These are phyloP conservation scores for Bombus terrestris DNA, from an alignment of 1,140 invertebrate genomes.

Conservation along the genomic window DNA sequence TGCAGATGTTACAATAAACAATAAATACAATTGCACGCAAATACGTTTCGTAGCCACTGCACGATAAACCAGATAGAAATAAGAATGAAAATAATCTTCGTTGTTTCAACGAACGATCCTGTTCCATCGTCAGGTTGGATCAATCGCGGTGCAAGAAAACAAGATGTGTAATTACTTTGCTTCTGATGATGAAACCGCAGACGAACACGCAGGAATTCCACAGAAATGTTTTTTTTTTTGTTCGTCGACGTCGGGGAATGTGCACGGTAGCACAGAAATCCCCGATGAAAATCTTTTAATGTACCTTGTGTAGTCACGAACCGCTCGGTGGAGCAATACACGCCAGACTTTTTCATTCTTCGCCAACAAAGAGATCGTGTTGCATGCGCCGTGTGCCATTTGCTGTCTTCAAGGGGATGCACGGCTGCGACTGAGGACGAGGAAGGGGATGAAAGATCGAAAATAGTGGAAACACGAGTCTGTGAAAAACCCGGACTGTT, in stretches of 20 bases:
- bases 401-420: slow-evolving; percentile 40
- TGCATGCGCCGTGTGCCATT: slow-evolving; percentile 26
- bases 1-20: too few species aligned
- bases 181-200: not conserved
- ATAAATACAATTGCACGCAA: not conserved
- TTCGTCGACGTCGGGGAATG: slow-evolving; percentile 14
- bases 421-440: not conserved
- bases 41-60: not conserved
- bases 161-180: slow-evolving; percentile 42
- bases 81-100: too few species aligned
- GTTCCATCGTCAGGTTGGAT: not conserved
- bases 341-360: slow-evolving; percentile 54
- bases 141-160: not conserved
- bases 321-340: slow-evolving; percentile 44
- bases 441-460: slow-evolving; percentile 29
- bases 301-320: slow-evolving; percentile 38
- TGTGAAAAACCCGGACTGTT: not conserved
- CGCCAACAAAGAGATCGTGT: slow-evolving; percentile 48
- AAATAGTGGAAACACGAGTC: slow-evolving; percentile 13
- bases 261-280: slow-evolving; percentile 23
- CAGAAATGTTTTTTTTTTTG: not conserved
- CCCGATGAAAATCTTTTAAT: slow-evolving; percentile 54
- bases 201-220: slow-evolving; percentile 21
- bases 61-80: not conserved
- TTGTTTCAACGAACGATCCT: not conserved